Evolutionary conservation across 2,888 invertebrate species (phyloP), one percentile per base, ranked within the genome.

Genomic region (Dicranocentrus wangi): DNA sequence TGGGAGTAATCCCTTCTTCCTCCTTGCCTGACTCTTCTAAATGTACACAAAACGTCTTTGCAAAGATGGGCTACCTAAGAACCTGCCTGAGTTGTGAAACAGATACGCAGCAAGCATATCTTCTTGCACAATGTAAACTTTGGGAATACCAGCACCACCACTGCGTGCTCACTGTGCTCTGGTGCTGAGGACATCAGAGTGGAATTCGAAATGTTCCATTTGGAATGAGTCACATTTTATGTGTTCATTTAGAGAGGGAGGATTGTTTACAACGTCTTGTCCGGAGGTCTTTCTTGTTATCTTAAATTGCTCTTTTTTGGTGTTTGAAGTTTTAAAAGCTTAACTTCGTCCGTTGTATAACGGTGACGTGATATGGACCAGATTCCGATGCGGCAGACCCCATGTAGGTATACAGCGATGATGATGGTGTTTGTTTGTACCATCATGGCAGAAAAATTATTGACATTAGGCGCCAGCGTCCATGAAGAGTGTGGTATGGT

Each of bases 181-280:
- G n/a, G n/a, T n/a, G n/a, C n/a, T n/a, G n/a, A n/a, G n/a, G n/a
- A n/a, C n/a, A n/a, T n/a, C n/a, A n/a, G n/a, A n/a, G n/a, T n/a
- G n/a, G 47, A 60, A 60, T 63, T 63, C 39, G 72, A 73, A 63
- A 63, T 53, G 51, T 63, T 53, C 72, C 72, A 73, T 61, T 63
- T 73, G 72, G 72, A 63, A 47, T 61, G 61, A 61, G 51, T 72
- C 61, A 51, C 72, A 72, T 73, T 73, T 63, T 55, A 73, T 73
- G 63, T 53, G 21, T 51, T 65, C 65, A 65, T 73, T 73, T 73
- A 65, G n/a, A 63, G 25, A 15, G n/a, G n/a, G n/a, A n/a, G 32
- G 65, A 73, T 65, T 73, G 73, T 73, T 73, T 73, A 73, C 73
- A 73, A 55, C 65, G 23, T 63, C 73, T 55, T 63, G 73, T 73